Base-by-base conservation (phyloP, 1,140 invertebrate species). In the Dendroctonus ponderosae region DNA sequence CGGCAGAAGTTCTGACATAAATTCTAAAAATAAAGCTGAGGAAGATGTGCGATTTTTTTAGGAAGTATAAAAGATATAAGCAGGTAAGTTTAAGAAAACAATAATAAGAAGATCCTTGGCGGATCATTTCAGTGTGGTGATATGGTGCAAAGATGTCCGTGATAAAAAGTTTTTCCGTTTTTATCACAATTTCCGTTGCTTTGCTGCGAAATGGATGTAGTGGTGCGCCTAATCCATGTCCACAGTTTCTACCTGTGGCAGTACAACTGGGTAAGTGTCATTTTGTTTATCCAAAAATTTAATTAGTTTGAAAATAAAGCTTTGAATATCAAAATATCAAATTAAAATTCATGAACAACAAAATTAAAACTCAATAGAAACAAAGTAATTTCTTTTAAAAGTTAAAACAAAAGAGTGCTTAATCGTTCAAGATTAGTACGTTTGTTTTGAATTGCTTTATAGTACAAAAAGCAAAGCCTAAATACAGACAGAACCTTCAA, bases 1-100 rank as follows among this genome's bases (percentile, higher is more conserved):
- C 7, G 15, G n/a, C 58, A 49, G n/a, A 7, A 26, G 5, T 58
- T 50, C 59, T 68, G 66, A 68, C 60, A 68, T 62, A 68, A 68
- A 56, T 42, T 68, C 66, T 68, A 68, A 62, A 68, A 68, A 68
- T 68, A 68, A 49, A 41, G n/a, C 59, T 62, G 60, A 62, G 61
- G 12, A 67, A 44, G 37, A 49, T 62, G 46, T 12, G 11, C 15
- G 8, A 39, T 44, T 67, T 67, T 67, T 61, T 49, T 14, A 54
- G 50, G 57, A 67, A 67, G 50, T 67, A 67, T 67, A 67, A 42
- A 67, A 67, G 63, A 65, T 65, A 66, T n/a, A 41, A 58, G 43
- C 44, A 44, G 61, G 41, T 53, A 54, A 40, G 7, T 37, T 6
- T 26, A 41, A 39, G 11, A 38, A 57, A 46, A 14, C 39, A 59